Evolutionary conservation across 1,140 invertebrate genomes (phyloP).

Genomic region (Conus betulinus): DNA sequence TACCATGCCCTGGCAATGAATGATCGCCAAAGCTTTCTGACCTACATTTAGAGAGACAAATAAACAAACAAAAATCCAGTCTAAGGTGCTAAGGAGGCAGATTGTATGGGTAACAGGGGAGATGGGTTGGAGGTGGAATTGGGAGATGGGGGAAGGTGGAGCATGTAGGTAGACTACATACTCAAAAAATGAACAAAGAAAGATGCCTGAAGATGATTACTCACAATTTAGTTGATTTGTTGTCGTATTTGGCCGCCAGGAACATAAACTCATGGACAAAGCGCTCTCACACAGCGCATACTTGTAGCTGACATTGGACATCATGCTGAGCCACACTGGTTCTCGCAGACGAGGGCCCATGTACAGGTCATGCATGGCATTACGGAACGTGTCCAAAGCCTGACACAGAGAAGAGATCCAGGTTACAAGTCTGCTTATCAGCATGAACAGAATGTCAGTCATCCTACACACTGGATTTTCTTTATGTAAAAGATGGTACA

Average conservation of each 20-base stretch:
- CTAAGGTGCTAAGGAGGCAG: too few species aligned
- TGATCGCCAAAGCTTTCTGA: too few species aligned
- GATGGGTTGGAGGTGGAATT: too few species aligned
- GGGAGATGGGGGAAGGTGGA: too few species aligned
- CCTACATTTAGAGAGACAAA: too few species aligned
- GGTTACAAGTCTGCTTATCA: not conserved
- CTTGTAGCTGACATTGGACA: conserved; percentile 71
- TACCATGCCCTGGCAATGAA: too few species aligned
- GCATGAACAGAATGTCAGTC: not conserved
- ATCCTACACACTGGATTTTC: not conserved
- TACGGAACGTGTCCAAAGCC: conserved; percentile 72
- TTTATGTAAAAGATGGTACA: not conserved
- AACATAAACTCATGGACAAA: conserved; percentile 75
- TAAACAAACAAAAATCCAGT: too few species aligned
- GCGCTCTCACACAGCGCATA: conserved; percentile 70
- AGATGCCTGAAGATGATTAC: conserved; percentile 68
- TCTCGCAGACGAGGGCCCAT: conserved; percentile 81
- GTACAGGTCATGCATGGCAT: conserved; percentile 82
- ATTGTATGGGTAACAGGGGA: too few species aligned
- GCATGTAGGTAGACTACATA: too few species aligned
- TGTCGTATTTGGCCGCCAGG: conserved; percentile 79
- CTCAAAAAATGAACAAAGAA: too few species aligned
- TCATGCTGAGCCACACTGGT: conserved; percentile 84
- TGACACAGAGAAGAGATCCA: conserved; percentile 39
- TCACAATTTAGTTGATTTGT: conserved; percentile 90